phyloP scores from a whole-genome alignment of 1,140 invertebrate genomes.

The Nasonia longicornis region DNA sequence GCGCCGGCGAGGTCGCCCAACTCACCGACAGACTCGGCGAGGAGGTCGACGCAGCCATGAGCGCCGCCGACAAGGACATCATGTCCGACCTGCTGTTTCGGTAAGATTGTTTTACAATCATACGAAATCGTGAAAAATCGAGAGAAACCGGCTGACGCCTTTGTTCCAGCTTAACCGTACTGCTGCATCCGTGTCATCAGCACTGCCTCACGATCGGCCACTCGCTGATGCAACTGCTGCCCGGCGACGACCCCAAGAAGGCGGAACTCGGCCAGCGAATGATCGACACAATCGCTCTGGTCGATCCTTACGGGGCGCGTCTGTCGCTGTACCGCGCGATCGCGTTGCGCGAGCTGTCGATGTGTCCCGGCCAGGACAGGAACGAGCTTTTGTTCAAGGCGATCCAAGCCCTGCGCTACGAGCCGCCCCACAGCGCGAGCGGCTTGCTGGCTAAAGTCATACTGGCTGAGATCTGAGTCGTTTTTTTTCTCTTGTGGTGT shows the following conservation, averaged over 20 bases:
- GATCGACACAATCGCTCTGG: slow-evolving; percentile 72
- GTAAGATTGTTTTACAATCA: slow-evolving; percentile 45
- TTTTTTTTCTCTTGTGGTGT: no score
- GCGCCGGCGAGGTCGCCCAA: slow-evolving; percentile 71
- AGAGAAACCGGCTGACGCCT: not conserved
- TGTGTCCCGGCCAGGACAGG: slow-evolving; percentile 70
- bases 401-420: slow-evolving; percentile 66
- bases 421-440: slow-evolving; percentile 69
- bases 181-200: slow-evolving; percentile 85
- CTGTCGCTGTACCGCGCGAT: slow-evolving; percentile 80
- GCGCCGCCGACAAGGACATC: slow-evolving; percentile 52
- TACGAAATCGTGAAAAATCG: not conserved
- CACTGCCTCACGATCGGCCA: slow-evolving; percentile 84
- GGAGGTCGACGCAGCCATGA: slow-evolving; percentile 77
- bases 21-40: slow-evolving; percentile 78
- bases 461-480: slow-evolving; percentile 51
- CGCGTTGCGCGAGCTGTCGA: slow-evolving; percentile 76
- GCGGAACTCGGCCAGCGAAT: slow-evolving; percentile 77
- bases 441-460: slow-evolving; percentile 66
- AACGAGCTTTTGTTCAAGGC: slow-evolving; percentile 64
- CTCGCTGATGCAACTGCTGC: slow-evolving; percentile 79
- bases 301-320: slow-evolving; percentile 79
- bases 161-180: slow-evolving; percentile 69
- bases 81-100: slow-evolving; percentile 60
- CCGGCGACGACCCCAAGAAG: slow-evolving; percentile 72